These are phyloP conservation scores for Neotragus moschatus DNA, from an alignment of 2,113 vertebrate genomes.

Conservation along the genomic window DNA sequence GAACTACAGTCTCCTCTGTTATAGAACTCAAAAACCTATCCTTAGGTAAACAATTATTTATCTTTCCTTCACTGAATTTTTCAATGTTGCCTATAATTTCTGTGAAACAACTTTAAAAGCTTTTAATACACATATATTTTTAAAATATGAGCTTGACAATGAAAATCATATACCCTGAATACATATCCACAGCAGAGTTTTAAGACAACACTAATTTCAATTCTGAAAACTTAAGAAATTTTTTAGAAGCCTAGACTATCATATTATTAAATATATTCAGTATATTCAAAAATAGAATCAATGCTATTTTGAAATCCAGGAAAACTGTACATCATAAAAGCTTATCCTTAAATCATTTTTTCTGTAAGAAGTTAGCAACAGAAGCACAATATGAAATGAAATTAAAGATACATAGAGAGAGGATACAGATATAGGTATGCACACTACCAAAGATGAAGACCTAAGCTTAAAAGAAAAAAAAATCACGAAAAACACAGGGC, in stretches of 20 bases:
- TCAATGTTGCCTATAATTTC: slow-evolving; percentile 12
- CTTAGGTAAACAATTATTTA: not conserved
- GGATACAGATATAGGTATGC: not conserved
- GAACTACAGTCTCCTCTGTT: not conserved
- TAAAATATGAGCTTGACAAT: not conserved
- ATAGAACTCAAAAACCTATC: not conserved
- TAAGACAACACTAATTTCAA: not conserved
- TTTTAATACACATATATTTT: not conserved
- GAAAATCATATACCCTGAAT: not conserved
- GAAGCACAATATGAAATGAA: not conserved
- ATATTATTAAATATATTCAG: not conserved
- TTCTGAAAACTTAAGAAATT: not conserved
- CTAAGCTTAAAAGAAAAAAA: not conserved
- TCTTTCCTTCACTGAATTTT: not conserved
- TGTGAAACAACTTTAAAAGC: not conserved
- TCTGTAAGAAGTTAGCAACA: not conserved
- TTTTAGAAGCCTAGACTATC: not conserved
- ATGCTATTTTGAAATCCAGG: not conserved
- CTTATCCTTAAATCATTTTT: not conserved
- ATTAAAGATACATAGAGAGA: not conserved
- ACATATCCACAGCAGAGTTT: not conserved
- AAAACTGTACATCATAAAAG: not conserved
- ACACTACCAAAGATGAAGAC: not conserved
- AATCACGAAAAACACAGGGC: not conserved
- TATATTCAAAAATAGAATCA: not conserved